Evolutionary conservation across 2,888 invertebrate species (phyloP).

Genomic region (Chirona hameri): DNA sequence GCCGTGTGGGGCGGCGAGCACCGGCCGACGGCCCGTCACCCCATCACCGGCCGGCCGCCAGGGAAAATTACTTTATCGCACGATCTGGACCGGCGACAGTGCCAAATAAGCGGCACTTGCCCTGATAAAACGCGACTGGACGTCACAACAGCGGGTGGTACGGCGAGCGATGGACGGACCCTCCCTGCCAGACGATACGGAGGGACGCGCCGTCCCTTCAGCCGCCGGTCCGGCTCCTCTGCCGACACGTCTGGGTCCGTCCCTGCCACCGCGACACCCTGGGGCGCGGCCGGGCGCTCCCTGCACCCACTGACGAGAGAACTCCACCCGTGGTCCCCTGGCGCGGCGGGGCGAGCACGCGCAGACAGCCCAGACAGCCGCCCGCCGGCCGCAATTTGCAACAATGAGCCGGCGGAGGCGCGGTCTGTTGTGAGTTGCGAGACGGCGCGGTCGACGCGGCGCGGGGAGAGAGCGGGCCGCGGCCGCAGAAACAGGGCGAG

Average conservation of each 20-base stretch:
- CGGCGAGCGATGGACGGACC: neutral
- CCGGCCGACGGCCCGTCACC: neutral
- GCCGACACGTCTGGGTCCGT: neutral
- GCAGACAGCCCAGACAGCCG: neutral
- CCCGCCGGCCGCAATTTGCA: constrained; percentile 10
- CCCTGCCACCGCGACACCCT: neutral
- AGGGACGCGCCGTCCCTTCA: neutral
- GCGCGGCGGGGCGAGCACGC: neutral
- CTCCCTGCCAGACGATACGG: neutral
- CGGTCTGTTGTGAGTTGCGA: neutral
- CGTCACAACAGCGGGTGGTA: neutral
- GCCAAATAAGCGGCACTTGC: constrained; percentile 14
- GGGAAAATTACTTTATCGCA: constrained; percentile 1
- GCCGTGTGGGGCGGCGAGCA: neutral
- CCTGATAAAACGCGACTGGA: neutral
- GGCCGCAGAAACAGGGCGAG: neutral
- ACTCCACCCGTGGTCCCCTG: too few species aligned
- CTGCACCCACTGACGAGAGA: neutral
- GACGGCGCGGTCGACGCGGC: neutral
- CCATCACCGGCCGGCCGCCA: neutral
- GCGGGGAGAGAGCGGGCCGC: neutral
- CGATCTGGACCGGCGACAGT: neutral
- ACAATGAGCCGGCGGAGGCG: neutral
- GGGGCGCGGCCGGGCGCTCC: neutral
- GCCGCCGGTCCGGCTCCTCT: neutral